Conservation (phyloP, 2,888 invertebrate species). For the Zygothrica quintamaculata region DNA sequence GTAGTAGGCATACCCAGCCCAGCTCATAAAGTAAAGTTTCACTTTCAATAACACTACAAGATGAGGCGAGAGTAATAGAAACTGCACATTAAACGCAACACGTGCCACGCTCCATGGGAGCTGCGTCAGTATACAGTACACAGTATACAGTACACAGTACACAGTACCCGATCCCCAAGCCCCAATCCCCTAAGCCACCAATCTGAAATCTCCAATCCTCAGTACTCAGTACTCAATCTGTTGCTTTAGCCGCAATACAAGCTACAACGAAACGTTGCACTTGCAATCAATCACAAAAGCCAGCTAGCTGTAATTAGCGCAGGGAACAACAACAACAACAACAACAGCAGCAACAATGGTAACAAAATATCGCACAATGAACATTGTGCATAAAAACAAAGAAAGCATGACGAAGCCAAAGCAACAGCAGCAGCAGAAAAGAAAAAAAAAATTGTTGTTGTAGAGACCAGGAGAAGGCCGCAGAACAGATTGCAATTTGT, state of each 20-base stretch:
- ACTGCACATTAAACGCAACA: constrained; percentile 81
- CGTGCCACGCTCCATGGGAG: constrained; percentile 79
- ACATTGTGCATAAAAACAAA: constrained; percentile 68
- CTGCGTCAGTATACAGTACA: constrained; percentile 24
- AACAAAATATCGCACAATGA: constrained; percentile 60
- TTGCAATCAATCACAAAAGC: constrained; percentile 79
- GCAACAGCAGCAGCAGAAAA: too few species aligned
- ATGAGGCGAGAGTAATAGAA: constrained; percentile 76
- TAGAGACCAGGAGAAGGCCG: constrained; percentile 60
- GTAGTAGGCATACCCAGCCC: constrained; percentile 9
- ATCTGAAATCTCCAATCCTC: background rate
- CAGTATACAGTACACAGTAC: too few species aligned
- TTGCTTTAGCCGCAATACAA: constrained; percentile 23
- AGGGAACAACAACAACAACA: constrained; percentile 70
- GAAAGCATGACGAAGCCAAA: constrained; percentile 75
- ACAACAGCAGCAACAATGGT: constrained; percentile 21
- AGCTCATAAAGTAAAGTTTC: constrained; percentile 75
- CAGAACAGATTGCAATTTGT: constrained; percentile 79
- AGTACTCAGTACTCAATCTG: background rate
- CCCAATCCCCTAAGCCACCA: background rate
- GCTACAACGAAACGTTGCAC: constrained; percentile 58
- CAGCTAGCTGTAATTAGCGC: constrained; percentile 72
- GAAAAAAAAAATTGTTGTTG: too few species aligned
- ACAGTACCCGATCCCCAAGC: background rate
- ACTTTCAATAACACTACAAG: constrained; percentile 61